Conservation (phyloP, 23 tunicate species). For the Ciona savignyi region DNA sequence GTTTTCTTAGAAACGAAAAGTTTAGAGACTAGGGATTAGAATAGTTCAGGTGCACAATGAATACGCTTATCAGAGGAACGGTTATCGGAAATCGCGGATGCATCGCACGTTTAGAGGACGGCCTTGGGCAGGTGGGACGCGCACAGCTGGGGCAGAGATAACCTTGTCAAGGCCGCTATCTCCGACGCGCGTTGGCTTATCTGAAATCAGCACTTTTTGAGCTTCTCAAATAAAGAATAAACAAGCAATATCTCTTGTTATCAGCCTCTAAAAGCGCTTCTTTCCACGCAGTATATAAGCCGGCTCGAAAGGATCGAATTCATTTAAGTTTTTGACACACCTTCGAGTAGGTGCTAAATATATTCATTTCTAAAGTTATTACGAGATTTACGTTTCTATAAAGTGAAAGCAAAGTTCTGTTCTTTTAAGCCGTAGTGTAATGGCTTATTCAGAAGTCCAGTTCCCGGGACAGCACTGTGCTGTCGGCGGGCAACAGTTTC, state of each 20-base stretch:
- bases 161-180: neutral
- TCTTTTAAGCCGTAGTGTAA: neutral
- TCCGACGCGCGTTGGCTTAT: constrained; percentile 1
- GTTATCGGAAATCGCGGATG: neutral
- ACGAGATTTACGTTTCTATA: neutral
- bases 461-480: constrained; percentile 23
- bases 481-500: constrained; percentile 14
- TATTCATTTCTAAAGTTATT: neutral
- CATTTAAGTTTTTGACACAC: constrained; percentile 1
- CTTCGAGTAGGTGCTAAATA: no score
- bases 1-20: neutral
- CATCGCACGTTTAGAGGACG: neutral
- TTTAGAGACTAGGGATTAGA: no score
- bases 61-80: neutral
- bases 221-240: neutral
- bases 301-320: neutral
- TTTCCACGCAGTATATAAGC: neutral
- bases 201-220: neutral
- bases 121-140: neutral
- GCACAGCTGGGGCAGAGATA: neutral
- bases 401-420: neutral
- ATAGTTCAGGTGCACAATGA: no score
- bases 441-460: constrained; percentile 25
- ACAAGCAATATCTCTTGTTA: neutral
- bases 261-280: neutral